Percentiles rank a stretch among this genome's conserved stretches.
phyloP scores from a whole-genome alignment of 2,797 vertebrate genomes.

The Oryzias dopingdopingensis region DNA sequence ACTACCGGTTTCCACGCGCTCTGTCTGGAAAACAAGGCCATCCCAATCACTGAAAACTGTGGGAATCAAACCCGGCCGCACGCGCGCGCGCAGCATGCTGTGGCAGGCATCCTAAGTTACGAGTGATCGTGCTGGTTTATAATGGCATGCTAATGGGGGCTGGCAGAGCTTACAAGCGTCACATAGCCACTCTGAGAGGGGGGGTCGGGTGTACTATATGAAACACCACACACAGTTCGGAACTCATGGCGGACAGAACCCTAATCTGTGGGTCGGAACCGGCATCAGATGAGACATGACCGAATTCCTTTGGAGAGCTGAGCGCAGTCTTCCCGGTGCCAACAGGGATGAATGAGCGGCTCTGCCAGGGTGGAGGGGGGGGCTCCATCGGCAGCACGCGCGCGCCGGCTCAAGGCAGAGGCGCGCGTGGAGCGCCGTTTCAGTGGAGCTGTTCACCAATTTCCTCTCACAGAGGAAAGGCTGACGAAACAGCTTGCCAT shows the following conservation, averaged over 20 bases:
- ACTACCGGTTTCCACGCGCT: constrained; percentile 20
- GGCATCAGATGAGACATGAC: constrained; percentile 55
- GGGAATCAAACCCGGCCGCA: constrained; percentile 31
- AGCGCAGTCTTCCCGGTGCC: constrained; percentile 44
- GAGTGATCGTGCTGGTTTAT: constrained; percentile 75
- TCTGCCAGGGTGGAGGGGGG: constrained; percentile 36
- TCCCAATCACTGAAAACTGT: constrained; percentile 60
- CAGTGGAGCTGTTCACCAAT: constrained; percentile 69
- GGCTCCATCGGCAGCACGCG: neutral
- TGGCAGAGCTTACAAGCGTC: constrained; percentile 71
- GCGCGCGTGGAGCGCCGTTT: constrained; percentile 69
- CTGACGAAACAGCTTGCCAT: constrained; percentile 75
- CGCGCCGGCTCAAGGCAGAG: constrained; percentile 51
- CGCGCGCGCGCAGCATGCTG: constrained; percentile 42
- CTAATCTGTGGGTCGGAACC: constrained; percentile 46
- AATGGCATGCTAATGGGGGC: constrained; percentile 76
- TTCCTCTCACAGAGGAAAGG: constrained; percentile 68
- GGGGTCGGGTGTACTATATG: neutral
- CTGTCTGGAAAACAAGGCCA: constrained; percentile 63
- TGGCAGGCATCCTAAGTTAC: constrained; percentile 69
- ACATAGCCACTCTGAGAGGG: constrained; percentile 43
- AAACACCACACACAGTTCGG: constrained; percentile 7
- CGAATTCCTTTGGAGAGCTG: constrained; percentile 40
- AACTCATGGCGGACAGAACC: constrained; percentile 36
- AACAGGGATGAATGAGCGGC: constrained; percentile 39